Percentiles rank a stretch among this genome's conserved stretches.
These are phyloP conservation scores for Orestias chungarensis DNA, from an alignment of 2,797 vertebrate genomes.

Conservation along the genomic window DNA sequence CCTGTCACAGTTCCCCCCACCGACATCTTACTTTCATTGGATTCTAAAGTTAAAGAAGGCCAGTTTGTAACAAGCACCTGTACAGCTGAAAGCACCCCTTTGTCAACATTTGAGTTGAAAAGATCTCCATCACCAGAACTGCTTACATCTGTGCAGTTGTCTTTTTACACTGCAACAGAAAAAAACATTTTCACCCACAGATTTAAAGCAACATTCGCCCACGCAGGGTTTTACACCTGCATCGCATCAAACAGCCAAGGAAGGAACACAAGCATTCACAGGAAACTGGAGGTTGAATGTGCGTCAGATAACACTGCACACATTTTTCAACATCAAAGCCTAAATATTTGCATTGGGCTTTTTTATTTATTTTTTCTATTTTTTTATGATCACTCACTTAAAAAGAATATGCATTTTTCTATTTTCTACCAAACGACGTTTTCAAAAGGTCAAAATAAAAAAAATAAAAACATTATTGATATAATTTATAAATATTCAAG, in stretches of 20 bases:
- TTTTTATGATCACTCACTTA: no score
- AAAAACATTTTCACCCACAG: not conserved
- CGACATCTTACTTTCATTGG: slow-evolving; percentile 22
- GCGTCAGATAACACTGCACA: slow-evolving; percentile 24
- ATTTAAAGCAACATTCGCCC: not conserved
- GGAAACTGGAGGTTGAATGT: slow-evolving; percentile 59
- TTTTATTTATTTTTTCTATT: not conserved
- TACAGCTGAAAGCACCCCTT: slow-evolving; percentile 53
- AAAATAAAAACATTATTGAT: no score
- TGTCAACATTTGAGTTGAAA: not conserved
- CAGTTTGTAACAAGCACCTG: slow-evolving; percentile 33
- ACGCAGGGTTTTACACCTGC: slow-evolving; percentile 57
- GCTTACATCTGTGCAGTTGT: fast-evolving
- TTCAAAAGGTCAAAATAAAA: not conserved
- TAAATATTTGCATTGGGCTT: not conserved
- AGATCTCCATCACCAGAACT: not conserved
- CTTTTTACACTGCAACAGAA: not conserved
- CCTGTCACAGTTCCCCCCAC: slow-evolving; percentile 68
- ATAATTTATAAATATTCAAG: no score
- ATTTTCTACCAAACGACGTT: not conserved
- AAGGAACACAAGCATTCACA: fast-evolving
- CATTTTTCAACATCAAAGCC: not conserved
- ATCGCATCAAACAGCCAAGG: slow-evolving; percentile 16
- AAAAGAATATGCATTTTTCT: not conserved
- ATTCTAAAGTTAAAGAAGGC: slow-evolving; percentile 23